These are phyloP conservation scores for Goniozus legneri DNA, from an alignment of 1,140 invertebrate species.

Conservation along the genomic window DNA sequence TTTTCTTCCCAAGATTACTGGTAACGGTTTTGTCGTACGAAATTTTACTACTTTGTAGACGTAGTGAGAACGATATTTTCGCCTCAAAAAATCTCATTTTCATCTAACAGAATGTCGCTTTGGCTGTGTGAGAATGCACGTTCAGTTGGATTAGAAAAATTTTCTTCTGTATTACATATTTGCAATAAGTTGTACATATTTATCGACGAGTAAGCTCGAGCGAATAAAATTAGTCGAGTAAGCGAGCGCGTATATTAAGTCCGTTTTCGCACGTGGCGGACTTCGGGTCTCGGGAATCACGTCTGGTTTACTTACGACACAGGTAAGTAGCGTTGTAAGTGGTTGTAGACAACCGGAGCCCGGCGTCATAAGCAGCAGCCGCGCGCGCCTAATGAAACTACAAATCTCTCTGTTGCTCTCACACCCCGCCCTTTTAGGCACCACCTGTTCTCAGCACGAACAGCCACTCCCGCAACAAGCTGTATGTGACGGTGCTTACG, in stretches of 20 bases:
- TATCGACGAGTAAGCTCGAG: too few relatives aligned
- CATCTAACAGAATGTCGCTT: too few relatives aligned
- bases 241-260: slow-evolving; percentile 10
- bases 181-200: too few relatives aligned
- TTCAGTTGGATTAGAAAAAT: too few relatives aligned
- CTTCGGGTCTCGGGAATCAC: slow-evolving; percentile 11
- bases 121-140: too few relatives aligned
- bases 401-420: slow-evolving; percentile 52
- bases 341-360: slow-evolving; percentile 52
- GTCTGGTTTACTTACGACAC: slow-evolving; percentile 28
- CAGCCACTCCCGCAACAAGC: slow-evolving; percentile 29
- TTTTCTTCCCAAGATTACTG: too few relatives aligned
- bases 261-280: not conserved
- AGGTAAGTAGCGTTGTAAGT: slow-evolving; percentile 55
- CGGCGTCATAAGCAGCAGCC: slow-evolving; percentile 52
- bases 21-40: too few relatives aligned
- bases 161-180: too few relatives aligned
- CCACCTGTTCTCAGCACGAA: slow-evolving; percentile 47
- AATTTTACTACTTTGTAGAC: too few relatives aligned
- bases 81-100: too few relatives aligned
- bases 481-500: slow-evolving; percentile 43
- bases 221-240: too few relatives aligned
- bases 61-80: too few relatives aligned
- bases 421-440: slow-evolving; percentile 50
- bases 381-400: slow-evolving; percentile 56